Evolutionary conservation across 1,140 invertebrate species (phyloP), one percentile per base, ranked within the genome.

Genomic region (Trialeurodes vaporariorum): DNA sequence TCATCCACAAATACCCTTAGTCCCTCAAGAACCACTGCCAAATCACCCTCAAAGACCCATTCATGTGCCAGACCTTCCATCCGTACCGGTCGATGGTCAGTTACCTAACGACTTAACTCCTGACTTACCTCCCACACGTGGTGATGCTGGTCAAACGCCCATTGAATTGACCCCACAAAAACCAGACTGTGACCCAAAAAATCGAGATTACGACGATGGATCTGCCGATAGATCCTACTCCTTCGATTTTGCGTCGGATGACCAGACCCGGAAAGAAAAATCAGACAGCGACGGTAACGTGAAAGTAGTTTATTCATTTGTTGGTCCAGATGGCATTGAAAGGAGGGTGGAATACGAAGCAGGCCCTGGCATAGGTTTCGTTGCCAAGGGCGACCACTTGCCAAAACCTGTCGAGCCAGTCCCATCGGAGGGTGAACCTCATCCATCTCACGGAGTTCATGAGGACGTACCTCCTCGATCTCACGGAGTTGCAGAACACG

Each of bases 311-410:
- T 90, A 83, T 69, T 87, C 87, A 62, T 93, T 92, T 75, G 91
- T 89, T 0, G 88, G 90, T 17, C 88, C 88, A 0, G 89, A 92
- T 72, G 91, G 91, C 64, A 87, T 85, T 59, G 83, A 87, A 25
- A 89, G 92, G 69, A 80, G 83, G 0, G 78, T 94, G 0, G 85
- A 83, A 67, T 94, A 93, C 75, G 82, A 85, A 1, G 91, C 91
- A 1, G 90, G 92, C 76, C 86, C 88, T 73, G 87, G 88, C 72
- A 84, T 85, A 68, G 88, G 88, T 26, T 91, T 90, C 73, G 84
- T 84, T 66, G 85, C 87, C 21, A 76, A 78, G 68, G 85, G 85
- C 9, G 84, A 78, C 1, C 84, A 86, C 74, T 73, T 87, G 25
- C 72, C 72, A 12, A 24, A 70, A 1, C 72, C 73, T 25, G 34